Evolutionary conservation across 2,888 invertebrate genomes (phyloP).

Genomic region (Tiphia femorata): DNA sequence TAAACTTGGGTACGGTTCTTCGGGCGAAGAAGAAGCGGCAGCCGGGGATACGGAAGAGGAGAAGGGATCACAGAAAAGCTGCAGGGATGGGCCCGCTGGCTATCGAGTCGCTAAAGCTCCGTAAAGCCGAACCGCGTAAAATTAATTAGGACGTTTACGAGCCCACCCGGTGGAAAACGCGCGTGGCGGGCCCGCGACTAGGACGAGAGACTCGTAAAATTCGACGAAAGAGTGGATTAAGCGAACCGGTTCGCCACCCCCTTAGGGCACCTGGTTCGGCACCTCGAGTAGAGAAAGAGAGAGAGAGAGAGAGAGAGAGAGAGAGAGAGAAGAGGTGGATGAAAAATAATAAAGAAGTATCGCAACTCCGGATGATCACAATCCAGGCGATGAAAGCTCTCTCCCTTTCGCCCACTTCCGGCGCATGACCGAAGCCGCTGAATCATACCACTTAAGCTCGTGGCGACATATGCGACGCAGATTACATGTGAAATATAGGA

Average conservation of each 20-base stretch:
- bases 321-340: conserved; percentile 4
- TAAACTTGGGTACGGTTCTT: conserved; percentile 26
- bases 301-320: too few species aligned
- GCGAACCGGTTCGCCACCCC: neutral
- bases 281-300: neutral
- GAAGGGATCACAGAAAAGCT: conserved; percentile 17
- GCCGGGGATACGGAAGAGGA: conserved; percentile 3
- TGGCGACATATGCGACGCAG: too few species aligned
- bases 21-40: conserved; percentile 10
- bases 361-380: neutral
- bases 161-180: conserved; percentile 15
- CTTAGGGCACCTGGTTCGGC: conserved; percentile 13
- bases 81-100: conserved; percentile 1
- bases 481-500: too few species aligned
- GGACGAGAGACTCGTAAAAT: conserved; percentile 29
- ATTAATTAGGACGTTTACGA: conserved; percentile 50
- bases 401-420: too few species aligned
- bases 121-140: conserved; percentile 35
- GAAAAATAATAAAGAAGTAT: conserved; percentile 20
- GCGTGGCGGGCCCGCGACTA: conserved; percentile 2
- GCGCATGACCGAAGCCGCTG: too few species aligned
- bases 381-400: neutral
- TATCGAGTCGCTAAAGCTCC: conserved; percentile 17
- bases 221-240: conserved; percentile 31
- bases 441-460: too few species aligned